A percentile compares a stretch with the other conserved stretches of the same genome.
Evolutionary conservation across 2,888 invertebrate species (phyloP).

Genomic region (Hyalella azteca): DNA sequence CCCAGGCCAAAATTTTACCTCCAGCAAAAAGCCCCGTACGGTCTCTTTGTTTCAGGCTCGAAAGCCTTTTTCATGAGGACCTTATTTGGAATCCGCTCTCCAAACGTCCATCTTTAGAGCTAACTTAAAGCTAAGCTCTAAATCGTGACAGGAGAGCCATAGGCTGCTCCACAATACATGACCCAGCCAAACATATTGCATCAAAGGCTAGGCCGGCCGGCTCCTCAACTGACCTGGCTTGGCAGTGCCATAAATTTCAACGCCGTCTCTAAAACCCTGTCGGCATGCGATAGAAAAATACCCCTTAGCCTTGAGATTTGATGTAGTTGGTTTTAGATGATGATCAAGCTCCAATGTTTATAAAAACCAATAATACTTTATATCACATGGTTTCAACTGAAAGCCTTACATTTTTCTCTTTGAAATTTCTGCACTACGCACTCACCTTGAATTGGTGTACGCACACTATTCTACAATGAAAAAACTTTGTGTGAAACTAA

Average conservation of each 20-base stretch:
- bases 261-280: constrained; percentile 7
- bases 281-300: constrained; percentile 35
- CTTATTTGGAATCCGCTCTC: constrained; percentile 8
- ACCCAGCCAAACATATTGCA: not conserved
- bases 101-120: constrained; percentile 27
- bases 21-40: not conserved
- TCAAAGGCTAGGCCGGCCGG: constrained; percentile 5
- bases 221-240: constrained; percentile 27
- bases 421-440: too few relatives aligned
- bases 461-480: too few relatives aligned
- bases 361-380: too few relatives aligned
- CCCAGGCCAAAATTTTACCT: not conserved
- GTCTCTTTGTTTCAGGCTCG: constrained; percentile 6
- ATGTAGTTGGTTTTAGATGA: too few relatives aligned
- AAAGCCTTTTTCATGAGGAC: constrained; percentile 24
- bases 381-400: too few relatives aligned
- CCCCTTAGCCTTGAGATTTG: too few relatives aligned
- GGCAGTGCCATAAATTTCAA: constrained; percentile 19
- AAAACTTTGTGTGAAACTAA: too few relatives aligned
- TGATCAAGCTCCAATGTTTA: too few relatives aligned
- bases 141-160: constrained; percentile 26
- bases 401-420: too few relatives aligned
- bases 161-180: not conserved
- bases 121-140: constrained; percentile 32
- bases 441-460: too few relatives aligned